Percentiles rank a stretch among this genome's conserved stretches.
Conservation (phyloP, 2,797 vertebrate species). For the Schizopygopsis pylzovi region DNA sequence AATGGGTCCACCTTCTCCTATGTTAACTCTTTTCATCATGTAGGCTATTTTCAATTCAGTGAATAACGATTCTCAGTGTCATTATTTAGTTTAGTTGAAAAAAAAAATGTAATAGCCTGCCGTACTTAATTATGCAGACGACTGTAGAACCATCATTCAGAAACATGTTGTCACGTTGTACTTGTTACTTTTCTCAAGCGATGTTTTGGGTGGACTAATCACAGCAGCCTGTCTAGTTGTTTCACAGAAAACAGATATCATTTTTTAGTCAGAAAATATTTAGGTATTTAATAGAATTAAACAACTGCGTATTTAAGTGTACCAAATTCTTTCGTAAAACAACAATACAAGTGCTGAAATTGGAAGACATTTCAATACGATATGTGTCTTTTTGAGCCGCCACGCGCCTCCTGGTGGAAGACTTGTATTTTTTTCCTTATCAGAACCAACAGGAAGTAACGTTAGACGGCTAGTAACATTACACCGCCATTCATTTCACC, state of each 20-base stretch:
- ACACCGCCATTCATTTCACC: not conserved
- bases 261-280: not conserved
- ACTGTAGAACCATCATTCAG: not conserved
- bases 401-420: not conserved
- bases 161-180: not conserved
- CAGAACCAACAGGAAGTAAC: not conserved
- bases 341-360: not conserved
- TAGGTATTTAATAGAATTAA: not conserved
- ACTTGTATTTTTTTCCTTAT: too few relatives aligned
- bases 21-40: not conserved
- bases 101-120: not conserved
- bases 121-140: not conserved
- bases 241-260: not conserved
- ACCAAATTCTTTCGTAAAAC: not conserved
- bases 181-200: constrained; percentile 31
- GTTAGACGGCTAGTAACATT: not conserved
- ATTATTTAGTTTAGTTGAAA: not conserved
- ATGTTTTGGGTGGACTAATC: not conserved
- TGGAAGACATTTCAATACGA: not conserved
- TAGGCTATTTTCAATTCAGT: not conserved
- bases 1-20: not conserved
- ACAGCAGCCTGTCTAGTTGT: not conserved
- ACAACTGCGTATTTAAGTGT: not conserved
- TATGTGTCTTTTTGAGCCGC: not conserved
- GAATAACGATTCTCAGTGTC: too few relatives aligned